These are phyloP conservation scores for Anisognathus igniventris DNA, from an alignment of 2,797 vertebrate genomes.

Conservation along the genomic window DNA sequence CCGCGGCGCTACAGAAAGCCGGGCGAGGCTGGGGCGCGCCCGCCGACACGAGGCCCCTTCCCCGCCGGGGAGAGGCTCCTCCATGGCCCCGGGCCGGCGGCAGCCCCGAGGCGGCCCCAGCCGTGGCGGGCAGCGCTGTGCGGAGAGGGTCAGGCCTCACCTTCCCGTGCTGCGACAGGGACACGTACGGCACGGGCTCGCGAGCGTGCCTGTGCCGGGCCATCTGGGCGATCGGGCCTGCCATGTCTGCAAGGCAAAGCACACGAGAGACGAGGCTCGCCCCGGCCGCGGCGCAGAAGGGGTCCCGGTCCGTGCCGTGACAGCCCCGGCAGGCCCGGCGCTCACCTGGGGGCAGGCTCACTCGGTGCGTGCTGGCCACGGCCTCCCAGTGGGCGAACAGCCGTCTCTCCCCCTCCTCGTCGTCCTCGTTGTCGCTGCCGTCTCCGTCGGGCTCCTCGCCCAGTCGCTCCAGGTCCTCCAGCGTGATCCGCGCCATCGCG, in stretches of 20 bases:
- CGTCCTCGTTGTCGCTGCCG: conserved; percentile 40
- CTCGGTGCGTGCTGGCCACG: conserved; percentile 81
- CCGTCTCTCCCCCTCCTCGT: conserved; percentile 44
- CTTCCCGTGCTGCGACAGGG: conserved; percentile 75
- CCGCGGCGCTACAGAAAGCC: not conserved
- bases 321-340: not conserved
- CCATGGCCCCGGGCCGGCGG: not conserved
- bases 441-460: conserved; percentile 71
- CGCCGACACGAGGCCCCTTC: not conserved
- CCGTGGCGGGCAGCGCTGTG: accelerated
- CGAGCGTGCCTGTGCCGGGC: conserved; percentile 73
- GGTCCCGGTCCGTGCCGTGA: not conserved
- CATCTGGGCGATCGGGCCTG: conserved; percentile 83
- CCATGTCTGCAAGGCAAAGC: conserved; percentile 78
- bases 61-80: not conserved
- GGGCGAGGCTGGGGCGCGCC: accelerated
- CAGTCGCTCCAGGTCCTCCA: conserved; percentile 80
- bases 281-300: not conserved
- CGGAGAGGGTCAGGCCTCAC: conserved; percentile 51
- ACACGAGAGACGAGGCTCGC: not conserved
- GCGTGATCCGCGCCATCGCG: conserved; percentile 82
- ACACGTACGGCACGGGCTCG: conserved; percentile 72
- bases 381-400: conserved; percentile 81
- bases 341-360: conserved; percentile 80
- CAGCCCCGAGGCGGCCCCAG: not conserved